Evolutionary conservation across 92 coral and sea anemone species (phyloP).

Genomic region (Actinostola sp.): DNA sequence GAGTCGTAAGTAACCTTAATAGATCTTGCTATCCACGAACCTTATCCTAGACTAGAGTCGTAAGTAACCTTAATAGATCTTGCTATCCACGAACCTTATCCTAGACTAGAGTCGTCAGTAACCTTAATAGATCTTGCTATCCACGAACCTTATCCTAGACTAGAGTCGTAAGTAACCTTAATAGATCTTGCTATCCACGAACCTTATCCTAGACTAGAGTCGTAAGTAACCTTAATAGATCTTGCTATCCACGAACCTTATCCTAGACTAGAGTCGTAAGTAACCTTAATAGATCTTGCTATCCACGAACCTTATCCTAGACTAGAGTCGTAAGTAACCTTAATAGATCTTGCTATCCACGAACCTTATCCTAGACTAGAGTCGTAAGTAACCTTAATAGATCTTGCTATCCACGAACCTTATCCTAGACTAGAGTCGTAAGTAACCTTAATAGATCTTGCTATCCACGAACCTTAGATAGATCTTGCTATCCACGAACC

Average conservation of each 20-base stretch:
- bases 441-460: too few relatives aligned
- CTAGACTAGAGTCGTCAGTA: too few relatives aligned
- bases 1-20: too few relatives aligned
- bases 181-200: not conserved
- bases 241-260: not conserved
- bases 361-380: not conserved
- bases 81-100: not conserved
- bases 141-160: not conserved
- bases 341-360: not conserved
- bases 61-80: too few relatives aligned
- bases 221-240: too few relatives aligned
- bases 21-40: not conserved
- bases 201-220: too few relatives aligned
- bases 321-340: too few relatives aligned
- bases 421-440: too few relatives aligned
- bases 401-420: not conserved
- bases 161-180: too few relatives aligned
- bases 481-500: not conserved
- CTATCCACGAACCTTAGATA: conserved; percentile 53
- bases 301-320: not conserved
- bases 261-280: too few relatives aligned
- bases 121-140: not conserved
- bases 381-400: too few relatives aligned
- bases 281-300: not conserved
- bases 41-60: too few relatives aligned